Evolutionary conservation across 2,888 invertebrate genomes (phyloP), one percentile per base, ranked within the genome.

Genomic region (Neuroscelio doddi): DNA sequence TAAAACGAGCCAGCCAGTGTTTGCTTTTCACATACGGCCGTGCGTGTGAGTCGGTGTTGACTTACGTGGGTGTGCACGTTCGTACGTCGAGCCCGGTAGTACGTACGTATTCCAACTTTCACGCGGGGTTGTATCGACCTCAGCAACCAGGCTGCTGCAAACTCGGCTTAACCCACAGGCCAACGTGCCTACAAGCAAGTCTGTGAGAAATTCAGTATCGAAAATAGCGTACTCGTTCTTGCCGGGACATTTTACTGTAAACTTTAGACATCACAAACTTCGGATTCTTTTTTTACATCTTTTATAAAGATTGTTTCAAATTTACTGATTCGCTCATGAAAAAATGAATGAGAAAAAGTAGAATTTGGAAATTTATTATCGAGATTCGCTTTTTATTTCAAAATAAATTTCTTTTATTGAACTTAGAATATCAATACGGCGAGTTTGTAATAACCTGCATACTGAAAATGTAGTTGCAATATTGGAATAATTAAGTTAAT

Each of bases 51-150:
- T 46, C 10, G 42, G 34, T 24, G 42, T 34, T 27, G 58, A 39
- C 58, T 46, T 42, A 61, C 49, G 61, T 61, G 61, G 61, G 61
- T 53, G 61, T 61, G 53, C 53, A 49, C 26, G 52, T 42, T 47
- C 49, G 42, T 59, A 12, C 12, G 12, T 12, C 10, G 32, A 32
- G 32, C 32, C 32, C 12, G 32, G 32, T 32, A 32, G 32, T n/a
- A 32, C 32, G 32, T 32, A 46, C 59, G 47, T 59, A 47, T 52
- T 41, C 45, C 30, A 55, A 62, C 62, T 62, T 62, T 62, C 62
- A 62, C 62, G 55, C 50, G 45, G 62, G 62, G 53, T 55, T 53
- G 53, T 62, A 62, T 62, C 62, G 62, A 62, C 62, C 55, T 62
- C 55, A 32, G 50, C 50, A 46, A 49, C 49, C 53, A 49, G 42